These are phyloP conservation scores for Lycodopsis pacificus DNA, from an alignment of 2,797 vertebrate species.

Conservation along the genomic window DNA sequence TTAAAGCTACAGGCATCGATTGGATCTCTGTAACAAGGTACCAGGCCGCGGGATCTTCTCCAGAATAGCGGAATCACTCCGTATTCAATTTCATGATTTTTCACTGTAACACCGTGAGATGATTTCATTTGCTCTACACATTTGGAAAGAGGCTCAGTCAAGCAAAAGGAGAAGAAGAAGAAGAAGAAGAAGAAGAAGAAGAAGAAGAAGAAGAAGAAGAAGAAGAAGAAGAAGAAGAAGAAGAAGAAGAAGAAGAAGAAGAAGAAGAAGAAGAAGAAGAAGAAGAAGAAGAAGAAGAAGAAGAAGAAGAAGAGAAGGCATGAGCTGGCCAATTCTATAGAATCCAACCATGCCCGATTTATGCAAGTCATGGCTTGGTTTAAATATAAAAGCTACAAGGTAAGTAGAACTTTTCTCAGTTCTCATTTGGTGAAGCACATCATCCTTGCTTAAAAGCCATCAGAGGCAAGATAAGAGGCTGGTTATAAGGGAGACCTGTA, in stretches of 20 bases:
- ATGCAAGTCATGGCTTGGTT: conserved; percentile 68
- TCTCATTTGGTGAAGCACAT: conserved; percentile 76
- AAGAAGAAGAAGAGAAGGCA: not conserved
- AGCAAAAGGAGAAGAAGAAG: not conserved
- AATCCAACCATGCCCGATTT: conserved; percentile 68
- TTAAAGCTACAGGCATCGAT: conserved; percentile 79
- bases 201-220: not conserved
- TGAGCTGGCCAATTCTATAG: conserved; percentile 34
- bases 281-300: not conserved
- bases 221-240: not conserved
- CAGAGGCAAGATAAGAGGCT: conserved; percentile 72
- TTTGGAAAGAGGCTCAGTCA: conserved; percentile 47
- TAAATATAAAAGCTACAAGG: conserved; percentile 80
- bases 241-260: not conserved
- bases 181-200: not conserved
- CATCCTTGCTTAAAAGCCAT: conserved; percentile 75
- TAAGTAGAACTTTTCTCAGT: conserved; percentile 78
- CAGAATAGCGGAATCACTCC: conserved; percentile 46
- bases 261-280: not conserved
- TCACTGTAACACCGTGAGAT: conserved; percentile 52
- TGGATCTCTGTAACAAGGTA: conserved; percentile 66
- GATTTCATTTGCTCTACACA: conserved; percentile 67
- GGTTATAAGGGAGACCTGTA: conserved; percentile 64
- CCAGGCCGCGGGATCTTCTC: conserved; percentile 62
- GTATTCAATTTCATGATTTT: conserved; percentile 66